Evolutionary conservation across 2,888 invertebrate genomes (phyloP).

Genomic region (Dorcus parallelipipedus): DNA sequence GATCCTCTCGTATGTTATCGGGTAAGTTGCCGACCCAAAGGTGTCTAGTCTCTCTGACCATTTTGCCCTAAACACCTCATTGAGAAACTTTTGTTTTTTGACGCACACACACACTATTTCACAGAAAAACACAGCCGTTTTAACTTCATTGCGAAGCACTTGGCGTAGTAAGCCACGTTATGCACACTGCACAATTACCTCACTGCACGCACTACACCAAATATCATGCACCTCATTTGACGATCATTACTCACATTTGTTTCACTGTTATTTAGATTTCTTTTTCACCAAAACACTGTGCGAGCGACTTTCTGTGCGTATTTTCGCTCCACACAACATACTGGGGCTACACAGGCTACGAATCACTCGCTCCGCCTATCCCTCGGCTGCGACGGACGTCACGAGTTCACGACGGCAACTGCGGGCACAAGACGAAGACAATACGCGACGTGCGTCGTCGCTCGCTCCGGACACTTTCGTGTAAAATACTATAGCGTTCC

Average conservation of each 20-base stretch:
- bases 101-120: conserved; percentile 48
- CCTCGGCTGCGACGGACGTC: conserved; percentile 24
- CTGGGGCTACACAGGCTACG: conserved; percentile 38
- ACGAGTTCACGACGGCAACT: conserved; percentile 24
- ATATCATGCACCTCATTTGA: conserved; percentile 25
- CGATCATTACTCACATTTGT: conserved; percentile 18
- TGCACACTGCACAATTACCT: conserved; percentile 21
- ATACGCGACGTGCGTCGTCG: conserved; percentile 29
- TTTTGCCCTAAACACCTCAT: conserved; percentile 95
- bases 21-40: conserved; percentile 99
- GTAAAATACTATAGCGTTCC: conserved; percentile 45
- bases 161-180: conserved; percentile 12
- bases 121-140: conserved; percentile 44
- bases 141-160: conserved; percentile 33
- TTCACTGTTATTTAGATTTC: not conserved
- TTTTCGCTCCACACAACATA: conserved; percentile 45
- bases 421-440: conserved; percentile 28
- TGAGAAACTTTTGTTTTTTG: conserved; percentile 67
- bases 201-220: conserved; percentile 4
- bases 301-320: conserved; percentile 40
- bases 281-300: conserved; percentile 35
- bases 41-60: conserved; percentile 99
- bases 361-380: conserved; percentile 42
- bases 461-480: conserved; percentile 40
- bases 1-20: conserved; percentile 97